Evolutionary conservation across 2,113 vertebrate genomes (phyloP).

Genomic region (Parus major): DNA sequence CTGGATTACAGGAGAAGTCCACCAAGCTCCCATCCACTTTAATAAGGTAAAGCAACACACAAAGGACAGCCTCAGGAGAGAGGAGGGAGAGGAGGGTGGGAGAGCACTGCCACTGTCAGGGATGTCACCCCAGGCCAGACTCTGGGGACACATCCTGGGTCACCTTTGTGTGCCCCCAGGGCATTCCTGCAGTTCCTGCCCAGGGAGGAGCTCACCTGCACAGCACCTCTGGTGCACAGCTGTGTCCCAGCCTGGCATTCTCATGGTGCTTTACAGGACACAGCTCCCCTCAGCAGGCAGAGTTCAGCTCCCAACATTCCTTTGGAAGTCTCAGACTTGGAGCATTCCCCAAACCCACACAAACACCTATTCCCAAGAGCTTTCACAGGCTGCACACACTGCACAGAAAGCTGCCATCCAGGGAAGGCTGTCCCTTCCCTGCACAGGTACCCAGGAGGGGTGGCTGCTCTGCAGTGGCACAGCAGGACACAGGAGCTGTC

Average conservation of each 20-base stretch:
- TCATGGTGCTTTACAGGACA: background rate
- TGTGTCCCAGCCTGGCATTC: background rate
- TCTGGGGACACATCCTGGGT: background rate
- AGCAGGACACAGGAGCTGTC: accelerated
- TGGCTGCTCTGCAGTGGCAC: background rate
- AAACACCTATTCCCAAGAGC: background rate
- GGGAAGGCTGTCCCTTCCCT: background rate
- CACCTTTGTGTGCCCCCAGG: background rate
- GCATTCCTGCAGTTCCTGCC: too few species aligned
- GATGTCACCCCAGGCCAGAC: background rate
- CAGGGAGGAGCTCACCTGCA: accelerated
- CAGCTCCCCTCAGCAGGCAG: background rate
- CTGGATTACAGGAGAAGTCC: background rate
- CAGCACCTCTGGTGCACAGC: accelerated
- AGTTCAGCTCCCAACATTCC: accelerated
- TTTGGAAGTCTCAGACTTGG: accelerated
- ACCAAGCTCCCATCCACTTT: background rate
- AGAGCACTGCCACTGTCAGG: background rate
- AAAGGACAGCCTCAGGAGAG: background rate
- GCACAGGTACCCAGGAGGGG: background rate
- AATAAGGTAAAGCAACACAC: background rate
- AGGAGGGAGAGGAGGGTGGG: background rate
- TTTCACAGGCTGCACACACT: background rate
- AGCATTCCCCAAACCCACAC: too few species aligned
- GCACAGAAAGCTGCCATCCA: background rate